Conservation (phyloP, 1,140 invertebrate species). For the Drosophila burlai region DNA sequence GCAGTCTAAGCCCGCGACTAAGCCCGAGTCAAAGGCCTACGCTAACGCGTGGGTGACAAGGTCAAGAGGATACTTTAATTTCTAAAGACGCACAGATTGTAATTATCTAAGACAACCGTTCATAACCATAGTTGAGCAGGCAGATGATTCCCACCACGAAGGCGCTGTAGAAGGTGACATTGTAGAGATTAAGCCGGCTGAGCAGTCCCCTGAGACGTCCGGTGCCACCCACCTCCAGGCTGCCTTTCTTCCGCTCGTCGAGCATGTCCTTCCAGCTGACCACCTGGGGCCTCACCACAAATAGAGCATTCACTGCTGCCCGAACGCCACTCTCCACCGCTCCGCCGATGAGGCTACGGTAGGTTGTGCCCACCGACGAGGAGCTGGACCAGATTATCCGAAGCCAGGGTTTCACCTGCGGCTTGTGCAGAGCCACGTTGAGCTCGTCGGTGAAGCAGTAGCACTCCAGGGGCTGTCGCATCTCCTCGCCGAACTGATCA, state of each 20-base stretch:
- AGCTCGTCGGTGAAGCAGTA: constrained; percentile 46
- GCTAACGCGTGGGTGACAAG: constrained; percentile 3
- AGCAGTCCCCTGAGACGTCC: constrained; percentile 27
- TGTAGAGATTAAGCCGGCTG: constrained; percentile 73
- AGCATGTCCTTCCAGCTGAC: constrained; percentile 72
- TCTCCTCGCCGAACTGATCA: constrained; percentile 59
- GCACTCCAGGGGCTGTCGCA: constrained; percentile 51
- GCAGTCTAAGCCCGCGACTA: background rate
- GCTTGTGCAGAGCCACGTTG: constrained; percentile 23
- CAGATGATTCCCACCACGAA: constrained; percentile 61
- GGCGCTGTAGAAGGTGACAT: constrained; percentile 63
- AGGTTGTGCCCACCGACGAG: constrained; percentile 54
- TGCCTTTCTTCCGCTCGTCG: constrained; percentile 39
- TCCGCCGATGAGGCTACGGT: constrained; percentile 75
- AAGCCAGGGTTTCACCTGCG: constrained; percentile 64
- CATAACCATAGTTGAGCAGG: constrained; percentile 52
- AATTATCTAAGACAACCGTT: constrained; percentile 1
- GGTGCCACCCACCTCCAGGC: background rate
- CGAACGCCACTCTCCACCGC: constrained; percentile 79
- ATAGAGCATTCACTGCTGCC: constrained; percentile 71
- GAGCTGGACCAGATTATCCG: constrained; percentile 79
- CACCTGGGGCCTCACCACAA: constrained; percentile 71
- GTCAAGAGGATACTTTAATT: constrained; percentile 40
- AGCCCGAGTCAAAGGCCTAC: background rate
- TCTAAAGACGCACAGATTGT: background rate